Evolutionary conservation across 2,797 vertebrate species (phyloP).

Genomic region (Neosilurus mollespiculum): DNA sequence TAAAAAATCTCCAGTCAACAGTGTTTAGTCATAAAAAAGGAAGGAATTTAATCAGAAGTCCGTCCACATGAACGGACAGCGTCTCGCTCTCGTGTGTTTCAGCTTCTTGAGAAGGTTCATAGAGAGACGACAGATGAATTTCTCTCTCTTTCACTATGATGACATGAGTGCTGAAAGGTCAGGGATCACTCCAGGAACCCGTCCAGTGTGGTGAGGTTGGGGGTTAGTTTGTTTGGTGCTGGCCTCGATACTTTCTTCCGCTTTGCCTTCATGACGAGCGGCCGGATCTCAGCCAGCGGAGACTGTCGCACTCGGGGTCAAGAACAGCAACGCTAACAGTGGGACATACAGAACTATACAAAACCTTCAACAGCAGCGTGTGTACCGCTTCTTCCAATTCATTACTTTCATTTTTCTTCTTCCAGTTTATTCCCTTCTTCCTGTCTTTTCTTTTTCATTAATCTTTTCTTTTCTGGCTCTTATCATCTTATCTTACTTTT

Average conservation of each 20-base stretch:
- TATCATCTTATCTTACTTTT: neutral
- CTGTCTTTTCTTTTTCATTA: neutral
- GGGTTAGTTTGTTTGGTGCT: constrained; percentile 52
- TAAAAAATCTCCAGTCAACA: neutral
- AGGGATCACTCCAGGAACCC: constrained; percentile 76
- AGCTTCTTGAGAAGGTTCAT: neutral
- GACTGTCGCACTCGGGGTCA: constrained; percentile 73
- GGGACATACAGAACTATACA: neutral
- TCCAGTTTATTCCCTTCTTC: neutral
- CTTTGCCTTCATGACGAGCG: constrained; percentile 77
- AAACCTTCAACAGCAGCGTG: neutral
- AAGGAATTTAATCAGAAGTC: neutral
- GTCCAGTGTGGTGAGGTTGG: constrained; percentile 77
- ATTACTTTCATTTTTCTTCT: neutral
- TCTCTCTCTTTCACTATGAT: neutral
- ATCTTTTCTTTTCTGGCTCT: no score
- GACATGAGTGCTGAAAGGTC: neutral
- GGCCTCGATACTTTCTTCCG: constrained; percentile 79
- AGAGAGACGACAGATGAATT: neutral
- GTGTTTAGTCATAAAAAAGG: neutral
- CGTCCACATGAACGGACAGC: neutral
- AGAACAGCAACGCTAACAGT: constrained; percentile 43
- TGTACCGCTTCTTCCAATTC: neutral
- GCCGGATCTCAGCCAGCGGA: constrained; percentile 78
- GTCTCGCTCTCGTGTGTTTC: neutral